phyloP scores from a whole-genome alignment of 2,888 invertebrate species.

The Clostera curtula region DNA sequence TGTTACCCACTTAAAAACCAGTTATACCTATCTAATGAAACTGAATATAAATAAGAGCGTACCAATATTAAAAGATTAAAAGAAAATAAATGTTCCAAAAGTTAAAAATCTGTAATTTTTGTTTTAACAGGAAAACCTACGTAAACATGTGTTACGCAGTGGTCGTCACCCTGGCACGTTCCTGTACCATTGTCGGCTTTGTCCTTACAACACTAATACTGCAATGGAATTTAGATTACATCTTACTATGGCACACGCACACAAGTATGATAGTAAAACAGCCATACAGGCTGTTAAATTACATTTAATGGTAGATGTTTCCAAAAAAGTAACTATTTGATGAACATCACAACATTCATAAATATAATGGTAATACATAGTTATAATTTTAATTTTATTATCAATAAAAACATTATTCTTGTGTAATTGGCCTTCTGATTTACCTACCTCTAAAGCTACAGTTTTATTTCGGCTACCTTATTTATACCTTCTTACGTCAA shows the following conservation, averaged over 20 bases:
- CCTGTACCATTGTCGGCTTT: slow-evolving; percentile 85
- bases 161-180: slow-evolving; percentile 84
- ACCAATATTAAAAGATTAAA: too few species aligned
- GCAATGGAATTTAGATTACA: slow-evolving; percentile 81
- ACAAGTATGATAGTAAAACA: slow-evolving; percentile 62
- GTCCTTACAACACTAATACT: slow-evolving; percentile 76
- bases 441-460: too few species aligned
- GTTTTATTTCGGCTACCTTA: too few species aligned
- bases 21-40: too few species aligned
- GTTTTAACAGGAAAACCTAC: slow-evolving; percentile 83
- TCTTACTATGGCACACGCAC: slow-evolving; percentile 72
- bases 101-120: too few species aligned
- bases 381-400: too few species aligned
- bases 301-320: slow-evolving; percentile 30
- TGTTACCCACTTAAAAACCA: too few species aligned
- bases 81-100: too few species aligned
- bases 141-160: slow-evolving; percentile 89
- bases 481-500: too few species aligned
- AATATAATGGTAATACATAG: neutral
- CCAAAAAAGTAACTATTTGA: slow-evolving; percentile 2
- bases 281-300: slow-evolving; percentile 60
- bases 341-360: neutral
- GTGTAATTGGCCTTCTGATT: too few species aligned
- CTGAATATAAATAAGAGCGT: too few species aligned
- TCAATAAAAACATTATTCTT: too few species aligned